These are phyloP conservation scores for Grapholita molesta DNA, from an alignment of 1,140 invertebrate genomes.

Conservation along the genomic window DNA sequence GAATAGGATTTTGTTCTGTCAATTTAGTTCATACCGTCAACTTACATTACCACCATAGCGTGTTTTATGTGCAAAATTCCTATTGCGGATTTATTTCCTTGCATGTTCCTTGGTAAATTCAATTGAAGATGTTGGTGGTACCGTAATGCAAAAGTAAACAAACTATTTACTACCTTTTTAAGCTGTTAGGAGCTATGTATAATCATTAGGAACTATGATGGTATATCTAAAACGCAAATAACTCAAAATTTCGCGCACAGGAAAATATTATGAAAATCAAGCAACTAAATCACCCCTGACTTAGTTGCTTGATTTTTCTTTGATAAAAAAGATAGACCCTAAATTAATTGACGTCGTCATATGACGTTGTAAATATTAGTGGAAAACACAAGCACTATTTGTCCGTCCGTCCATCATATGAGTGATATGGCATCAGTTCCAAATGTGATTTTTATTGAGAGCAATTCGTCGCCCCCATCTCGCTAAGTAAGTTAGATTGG, in stretches of 20 bases:
- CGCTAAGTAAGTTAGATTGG: conserved; percentile 54
- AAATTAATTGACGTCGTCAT: not conserved
- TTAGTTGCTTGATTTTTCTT: not conserved
- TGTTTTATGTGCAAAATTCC: not conserved
- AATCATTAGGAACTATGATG: no score
- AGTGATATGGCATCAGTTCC: conserved; percentile 24
- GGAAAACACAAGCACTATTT: not conserved
- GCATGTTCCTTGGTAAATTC: no score
- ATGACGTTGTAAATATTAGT: not conserved
- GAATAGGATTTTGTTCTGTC: not conserved
- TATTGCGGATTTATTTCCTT: not conserved
- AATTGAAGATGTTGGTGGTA: no score
- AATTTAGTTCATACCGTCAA: not conserved
- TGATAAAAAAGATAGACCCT: not conserved
- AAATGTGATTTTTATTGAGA: conserved; percentile 70
- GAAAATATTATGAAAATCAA: no score
- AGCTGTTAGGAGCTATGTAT: no score
- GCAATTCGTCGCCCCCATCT: conserved; percentile 62
- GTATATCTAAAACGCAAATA: no score
- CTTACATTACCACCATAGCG: no score
- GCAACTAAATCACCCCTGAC: no score
- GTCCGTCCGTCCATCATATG: conserved; percentile 27
- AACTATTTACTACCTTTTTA: no score
- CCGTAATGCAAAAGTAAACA: no score
- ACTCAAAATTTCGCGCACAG: no score